phyloP scores from a whole-genome alignment of 2,888 invertebrate genomes.

The Sclerodermus sp. region DNA sequence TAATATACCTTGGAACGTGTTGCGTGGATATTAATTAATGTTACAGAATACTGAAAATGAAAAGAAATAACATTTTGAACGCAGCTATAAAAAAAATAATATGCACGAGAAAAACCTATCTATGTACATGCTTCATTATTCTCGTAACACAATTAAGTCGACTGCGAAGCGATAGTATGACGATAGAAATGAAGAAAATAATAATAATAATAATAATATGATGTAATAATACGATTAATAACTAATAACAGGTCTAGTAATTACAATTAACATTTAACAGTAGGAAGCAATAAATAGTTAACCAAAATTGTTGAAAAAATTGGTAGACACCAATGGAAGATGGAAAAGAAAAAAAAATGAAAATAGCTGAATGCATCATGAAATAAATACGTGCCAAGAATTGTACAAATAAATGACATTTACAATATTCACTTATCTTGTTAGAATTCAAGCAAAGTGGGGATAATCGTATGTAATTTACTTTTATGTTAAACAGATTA shows the following conservation, averaged over 20 bases:
- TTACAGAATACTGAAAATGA: constrained; percentile 23
- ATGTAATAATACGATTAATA: constrained; percentile 1
- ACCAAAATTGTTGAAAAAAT: constrained; percentile 25
- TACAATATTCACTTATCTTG: constrained; percentile 20
- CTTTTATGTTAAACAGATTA: constrained; percentile 19
- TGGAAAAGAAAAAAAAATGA: too few relatives aligned
- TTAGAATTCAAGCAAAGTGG: constrained; percentile 31
- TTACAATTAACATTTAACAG: constrained; percentile 31
- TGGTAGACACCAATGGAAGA: constrained; percentile 12
- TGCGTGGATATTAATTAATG: constrained; percentile 12
- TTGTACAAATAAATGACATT: too few relatives aligned
- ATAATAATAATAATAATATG: constrained; percentile 30
- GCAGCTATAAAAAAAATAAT: constrained; percentile 4
- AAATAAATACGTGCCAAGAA: too few relatives aligned
- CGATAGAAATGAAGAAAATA: too few relatives aligned
- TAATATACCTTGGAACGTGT: constrained; percentile 23
- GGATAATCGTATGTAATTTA: constrained; percentile 29
- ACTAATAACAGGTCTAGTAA: constrained; percentile 23
- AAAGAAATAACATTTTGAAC: constrained; percentile 11
- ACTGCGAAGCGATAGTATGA: constrained; percentile 24
- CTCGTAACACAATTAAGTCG: constrained; percentile 19
- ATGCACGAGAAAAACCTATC: constrained; percentile 15
- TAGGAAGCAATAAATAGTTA: constrained; percentile 36
- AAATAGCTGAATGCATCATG: too few relatives aligned
- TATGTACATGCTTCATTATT: constrained; percentile 18